These are phyloP conservation scores for Zaprionus ornatus DNA, from an alignment of 1,140 invertebrate genomes.

Conservation along the genomic window DNA sequence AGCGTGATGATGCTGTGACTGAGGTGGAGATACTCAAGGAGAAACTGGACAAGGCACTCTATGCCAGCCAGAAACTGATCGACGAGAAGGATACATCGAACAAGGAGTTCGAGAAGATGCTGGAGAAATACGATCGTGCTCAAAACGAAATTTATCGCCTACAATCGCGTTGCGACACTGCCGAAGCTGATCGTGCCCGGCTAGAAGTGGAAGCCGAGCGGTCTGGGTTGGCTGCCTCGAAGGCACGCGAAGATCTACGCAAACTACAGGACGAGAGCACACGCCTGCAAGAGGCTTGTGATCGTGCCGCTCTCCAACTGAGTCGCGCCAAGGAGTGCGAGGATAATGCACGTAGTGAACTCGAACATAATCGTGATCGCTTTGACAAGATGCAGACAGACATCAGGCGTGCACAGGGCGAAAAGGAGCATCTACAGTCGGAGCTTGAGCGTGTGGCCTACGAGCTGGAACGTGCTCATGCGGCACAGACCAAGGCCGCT, in stretches of 20 bases:
- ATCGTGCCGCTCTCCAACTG: constrained; percentile 92
- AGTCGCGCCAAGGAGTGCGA: constrained; percentile 94
- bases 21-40: constrained; percentile 95
- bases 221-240: constrained; percentile 89
- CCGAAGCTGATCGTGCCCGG: constrained; percentile 93
- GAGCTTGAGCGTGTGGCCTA: constrained; percentile 94
- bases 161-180: constrained; percentile 93
- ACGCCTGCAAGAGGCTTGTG: constrained; percentile 93
- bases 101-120: constrained; percentile 95
- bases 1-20: constrained; percentile 92
- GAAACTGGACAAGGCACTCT: constrained; percentile 93
- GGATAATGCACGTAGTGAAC: constrained; percentile 95
- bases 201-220: constrained; percentile 94
- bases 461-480: constrained; percentile 92
- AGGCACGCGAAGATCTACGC: constrained; percentile 93
- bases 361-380: constrained; percentile 95
- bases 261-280: constrained; percentile 93
- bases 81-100: constrained; percentile 94
- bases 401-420: constrained; percentile 90
- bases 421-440: constrained; percentile 93
- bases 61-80: constrained; percentile 90
- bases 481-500: constrained; percentile 92
- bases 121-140: constrained; percentile 96
- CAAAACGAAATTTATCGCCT: constrained; percentile 95
- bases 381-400: constrained; percentile 95